Conservation (phyloP, 2,113 vertebrate genomes). For the Octodon degus region DNA sequence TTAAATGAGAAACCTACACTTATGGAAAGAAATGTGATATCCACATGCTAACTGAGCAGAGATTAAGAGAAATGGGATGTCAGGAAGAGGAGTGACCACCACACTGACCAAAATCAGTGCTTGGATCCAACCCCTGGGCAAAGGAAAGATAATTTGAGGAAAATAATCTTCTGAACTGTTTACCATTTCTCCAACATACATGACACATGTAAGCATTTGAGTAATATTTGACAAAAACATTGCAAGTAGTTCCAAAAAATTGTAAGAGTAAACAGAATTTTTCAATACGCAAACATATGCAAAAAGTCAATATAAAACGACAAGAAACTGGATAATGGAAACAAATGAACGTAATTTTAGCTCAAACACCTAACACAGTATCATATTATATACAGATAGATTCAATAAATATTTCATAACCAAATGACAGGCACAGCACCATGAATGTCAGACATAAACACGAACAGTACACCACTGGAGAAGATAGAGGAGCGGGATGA, state of each 20-base stretch:
- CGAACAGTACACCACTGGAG: neutral
- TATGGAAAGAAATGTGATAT: neutral
- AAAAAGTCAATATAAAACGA: neutral
- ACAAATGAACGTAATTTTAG: neutral
- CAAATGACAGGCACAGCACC: neutral
- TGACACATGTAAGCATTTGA: neutral
- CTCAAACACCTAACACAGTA: conserved; percentile 13
- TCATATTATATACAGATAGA: neutral
- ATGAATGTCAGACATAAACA: neutral
- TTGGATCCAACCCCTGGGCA: neutral
- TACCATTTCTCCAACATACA: neutral
- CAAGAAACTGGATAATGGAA: neutral
- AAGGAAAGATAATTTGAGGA: neutral
- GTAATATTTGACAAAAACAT: conserved; percentile 42
- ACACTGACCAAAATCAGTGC: neutral
- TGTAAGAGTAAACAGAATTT: neutral
- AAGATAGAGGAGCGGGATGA: neutral
- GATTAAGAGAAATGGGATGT: fast-evolving
- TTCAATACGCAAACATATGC: neutral
- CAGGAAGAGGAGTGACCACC: neutral
- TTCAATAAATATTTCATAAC: neutral
- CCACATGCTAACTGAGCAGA: neutral
- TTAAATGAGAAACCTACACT: neutral
- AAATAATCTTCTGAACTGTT: conserved; percentile 16
- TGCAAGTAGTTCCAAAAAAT: neutral